These are phyloP conservation scores for Dasysyrphus tricinctus DNA, from an alignment of 2,888 invertebrate species.

Conservation along the genomic window DNA sequence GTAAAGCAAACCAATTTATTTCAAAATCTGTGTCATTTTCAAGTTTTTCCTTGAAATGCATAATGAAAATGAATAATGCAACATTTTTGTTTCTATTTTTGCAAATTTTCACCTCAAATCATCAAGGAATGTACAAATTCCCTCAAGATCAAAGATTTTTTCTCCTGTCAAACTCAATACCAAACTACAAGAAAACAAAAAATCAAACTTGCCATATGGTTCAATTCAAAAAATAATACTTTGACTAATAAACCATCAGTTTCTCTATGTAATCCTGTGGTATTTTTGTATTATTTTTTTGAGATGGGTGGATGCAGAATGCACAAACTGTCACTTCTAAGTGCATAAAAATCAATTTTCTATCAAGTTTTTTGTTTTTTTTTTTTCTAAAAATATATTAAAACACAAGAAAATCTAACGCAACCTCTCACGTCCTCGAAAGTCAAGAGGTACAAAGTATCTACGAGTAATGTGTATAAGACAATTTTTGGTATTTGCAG, in stretches of 20 bases:
- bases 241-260: conserved; percentile 17
- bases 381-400: conserved; percentile 35
- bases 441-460: neutral
- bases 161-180: conserved; percentile 16
- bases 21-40: conserved; percentile 3
- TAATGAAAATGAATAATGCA: neutral
- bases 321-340: conserved; percentile 56
- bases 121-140: neutral
- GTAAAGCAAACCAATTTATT: neutral
- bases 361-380: conserved; percentile 44
- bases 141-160: conserved; percentile 4
- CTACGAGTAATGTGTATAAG: neutral
- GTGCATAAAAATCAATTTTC: conserved; percentile 62
- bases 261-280: neutral
- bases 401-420: neutral
- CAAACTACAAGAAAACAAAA: neutral
- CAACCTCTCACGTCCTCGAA: conserved; percentile 1
- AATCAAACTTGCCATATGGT: neutral
- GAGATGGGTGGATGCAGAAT: conserved; percentile 13
- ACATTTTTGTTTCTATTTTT: neutral
- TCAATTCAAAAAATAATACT: conserved; percentile 15
- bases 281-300: neutral
- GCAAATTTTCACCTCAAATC: neutral
- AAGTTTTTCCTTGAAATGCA: neutral
- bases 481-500: neutral